These are phyloP conservation scores for Pomacea canaliculata DNA, from an alignment of 2,888 invertebrate species.

Conservation along the genomic window DNA sequence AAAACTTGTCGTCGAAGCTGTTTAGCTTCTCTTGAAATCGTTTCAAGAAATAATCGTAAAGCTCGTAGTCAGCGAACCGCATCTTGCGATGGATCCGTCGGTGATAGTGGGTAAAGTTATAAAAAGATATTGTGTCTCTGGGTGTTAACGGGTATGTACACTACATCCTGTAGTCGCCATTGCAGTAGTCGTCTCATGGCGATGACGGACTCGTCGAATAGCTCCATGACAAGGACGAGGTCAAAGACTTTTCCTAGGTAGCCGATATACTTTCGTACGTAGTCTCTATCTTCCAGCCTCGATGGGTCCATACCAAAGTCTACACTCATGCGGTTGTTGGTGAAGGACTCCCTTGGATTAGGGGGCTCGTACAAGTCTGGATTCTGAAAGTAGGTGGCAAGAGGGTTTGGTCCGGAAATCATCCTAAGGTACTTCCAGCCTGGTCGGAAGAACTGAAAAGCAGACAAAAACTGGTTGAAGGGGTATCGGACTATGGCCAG, in stretches of 20 bases:
- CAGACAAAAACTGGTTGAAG: conserved; percentile 20
- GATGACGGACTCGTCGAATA: conserved; percentile 42
- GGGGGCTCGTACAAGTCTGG: background rate
- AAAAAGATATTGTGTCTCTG: background rate
- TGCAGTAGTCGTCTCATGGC: conserved; percentile 39
- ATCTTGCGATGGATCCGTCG: background rate
- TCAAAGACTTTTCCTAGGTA: conserved; percentile 34
- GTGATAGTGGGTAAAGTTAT: background rate
- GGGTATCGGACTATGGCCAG: conserved; percentile 24
- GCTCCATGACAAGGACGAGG: conserved; percentile 40
- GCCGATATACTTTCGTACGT: conserved; percentile 20
- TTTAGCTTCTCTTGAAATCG: background rate
- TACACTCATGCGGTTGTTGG: conserved; percentile 27
- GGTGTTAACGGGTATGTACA: conserved; percentile 26
- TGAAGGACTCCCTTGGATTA: conserved; percentile 2
- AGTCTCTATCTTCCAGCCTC: conserved; percentile 5
- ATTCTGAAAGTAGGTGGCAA: conserved; percentile 17
- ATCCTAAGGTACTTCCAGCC: background rate
- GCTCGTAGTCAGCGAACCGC: background rate
- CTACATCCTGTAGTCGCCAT: conserved; percentile 41
- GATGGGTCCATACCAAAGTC: conserved; percentile 26
- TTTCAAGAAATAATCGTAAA: background rate
- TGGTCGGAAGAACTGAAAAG: conserved; percentile 16
- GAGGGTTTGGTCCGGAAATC: conserved; percentile 1
- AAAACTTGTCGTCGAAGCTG: background rate